A percentile compares a stretch with the other conserved stretches of the same genome.
phyloP scores from a whole-genome alignment of 2,797 vertebrate genomes.

The Loriculus beryllinus region DNA sequence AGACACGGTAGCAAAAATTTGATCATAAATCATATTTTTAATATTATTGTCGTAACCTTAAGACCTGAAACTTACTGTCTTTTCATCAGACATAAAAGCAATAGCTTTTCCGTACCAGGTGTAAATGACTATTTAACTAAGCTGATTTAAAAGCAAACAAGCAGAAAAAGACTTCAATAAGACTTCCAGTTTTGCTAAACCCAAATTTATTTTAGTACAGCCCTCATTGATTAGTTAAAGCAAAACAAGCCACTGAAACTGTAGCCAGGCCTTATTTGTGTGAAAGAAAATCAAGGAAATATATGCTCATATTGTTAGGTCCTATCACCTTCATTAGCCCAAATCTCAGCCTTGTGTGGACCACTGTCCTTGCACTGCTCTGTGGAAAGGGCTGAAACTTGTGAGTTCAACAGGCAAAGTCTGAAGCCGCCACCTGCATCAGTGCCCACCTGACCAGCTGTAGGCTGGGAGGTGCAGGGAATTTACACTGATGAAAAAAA shows the following conservation, averaged over 20 bases:
- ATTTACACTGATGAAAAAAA: background rate
- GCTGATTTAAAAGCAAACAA: background rate
- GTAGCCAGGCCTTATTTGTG: background rate
- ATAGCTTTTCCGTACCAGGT: background rate
- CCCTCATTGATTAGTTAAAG: background rate
- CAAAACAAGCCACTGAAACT: background rate
- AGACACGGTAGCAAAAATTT: background rate
- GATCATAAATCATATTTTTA: background rate
- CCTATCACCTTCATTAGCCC: background rate
- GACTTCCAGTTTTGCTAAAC: background rate
- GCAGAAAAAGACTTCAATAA: background rate
- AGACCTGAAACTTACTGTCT: background rate
- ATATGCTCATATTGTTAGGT: background rate
- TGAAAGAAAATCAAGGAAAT: background rate
- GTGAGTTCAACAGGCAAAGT: background rate
- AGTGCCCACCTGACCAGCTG: rapidly evolving
- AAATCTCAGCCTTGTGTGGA: background rate
- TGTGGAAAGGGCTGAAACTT: background rate
- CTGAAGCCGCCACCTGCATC: background rate
- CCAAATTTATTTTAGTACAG: background rate
- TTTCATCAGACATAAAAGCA: background rate
- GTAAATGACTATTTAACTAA: background rate
- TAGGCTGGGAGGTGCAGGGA: background rate
- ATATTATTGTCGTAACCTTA: background rate
- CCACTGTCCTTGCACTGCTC: background rate